These are phyloP conservation scores for Heliconius ethilla DNA, from an alignment of 2,888 invertebrate species.

Conservation along the genomic window DNA sequence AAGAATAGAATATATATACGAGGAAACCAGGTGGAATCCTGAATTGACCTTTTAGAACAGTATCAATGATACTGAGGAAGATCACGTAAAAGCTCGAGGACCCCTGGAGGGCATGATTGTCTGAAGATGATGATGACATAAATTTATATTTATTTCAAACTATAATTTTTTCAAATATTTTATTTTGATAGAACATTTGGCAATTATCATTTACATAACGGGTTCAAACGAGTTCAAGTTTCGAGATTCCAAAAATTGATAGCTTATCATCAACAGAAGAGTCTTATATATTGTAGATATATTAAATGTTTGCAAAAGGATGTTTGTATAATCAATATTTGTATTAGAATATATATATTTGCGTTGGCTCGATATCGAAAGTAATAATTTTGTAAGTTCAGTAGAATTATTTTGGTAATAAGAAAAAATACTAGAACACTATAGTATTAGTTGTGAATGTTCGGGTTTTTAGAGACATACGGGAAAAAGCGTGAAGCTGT, in stretches of 20 bases:
- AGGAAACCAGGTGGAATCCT: too few species aligned
- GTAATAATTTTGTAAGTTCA: neutral
- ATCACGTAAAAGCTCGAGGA: neutral
- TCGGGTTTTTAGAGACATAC: too few species aligned
- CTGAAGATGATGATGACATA: neutral
- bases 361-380: neutral
- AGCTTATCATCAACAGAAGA: neutral
- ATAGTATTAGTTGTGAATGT: too few species aligned
- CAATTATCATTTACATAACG: conserved; percentile 1
- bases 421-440: neutral
- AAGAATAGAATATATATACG: too few species aligned
- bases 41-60: neutral
- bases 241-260: neutral
- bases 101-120: neutral
- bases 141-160: neutral
- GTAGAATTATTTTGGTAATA: neutral
- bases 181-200: neutral
- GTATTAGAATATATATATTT: neutral
- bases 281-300: neutral
- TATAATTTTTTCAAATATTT: too few species aligned
- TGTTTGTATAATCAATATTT: neutral
- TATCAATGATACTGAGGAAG: too few species aligned
- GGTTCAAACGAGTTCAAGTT: conserved; percentile 8
- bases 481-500: too few species aligned
- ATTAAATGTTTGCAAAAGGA: neutral